A percentile compares a stretch with the other conserved stretches of the same genome.
Evolutionary conservation across 2,888 invertebrate genomes (phyloP).

Genomic region (Euproctis similis): DNA sequence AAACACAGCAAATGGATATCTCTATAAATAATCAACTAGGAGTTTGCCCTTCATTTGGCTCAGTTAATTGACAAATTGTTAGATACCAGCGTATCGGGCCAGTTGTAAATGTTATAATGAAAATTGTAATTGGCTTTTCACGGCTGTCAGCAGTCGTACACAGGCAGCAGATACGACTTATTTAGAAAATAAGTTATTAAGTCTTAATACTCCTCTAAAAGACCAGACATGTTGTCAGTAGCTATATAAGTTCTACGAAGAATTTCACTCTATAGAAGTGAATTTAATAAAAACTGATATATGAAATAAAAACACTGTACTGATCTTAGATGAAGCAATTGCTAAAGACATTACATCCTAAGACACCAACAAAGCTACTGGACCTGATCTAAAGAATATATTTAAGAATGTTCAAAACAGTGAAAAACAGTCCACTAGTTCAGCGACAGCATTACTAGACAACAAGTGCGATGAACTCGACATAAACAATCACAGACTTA

Average conservation of each 20-base stretch:
- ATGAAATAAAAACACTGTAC: too few species aligned
- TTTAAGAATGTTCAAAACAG: constrained; percentile 6
- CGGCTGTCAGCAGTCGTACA: constrained; percentile 13
- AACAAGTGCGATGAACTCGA: neutral
- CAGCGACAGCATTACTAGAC: neutral
- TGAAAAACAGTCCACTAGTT: neutral
- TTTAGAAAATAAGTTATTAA: too few species aligned
- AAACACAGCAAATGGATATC: constrained; percentile 7
- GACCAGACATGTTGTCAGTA: too few species aligned
- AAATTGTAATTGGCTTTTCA: constrained; percentile 18
- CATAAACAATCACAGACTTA: neutral
- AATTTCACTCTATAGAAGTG: too few species aligned
- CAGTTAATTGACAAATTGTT: constrained; percentile 36
- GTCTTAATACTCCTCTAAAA: too few species aligned
- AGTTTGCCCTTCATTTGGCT: constrained; percentile 18
- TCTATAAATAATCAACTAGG: constrained; percentile 19
- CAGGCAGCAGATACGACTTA: too few species aligned
- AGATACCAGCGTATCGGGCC: constrained; percentile 36
- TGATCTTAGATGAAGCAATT: too few species aligned
- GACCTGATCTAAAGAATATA: too few species aligned
- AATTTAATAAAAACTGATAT: too few species aligned
- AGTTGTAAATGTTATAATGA: constrained; percentile 17
- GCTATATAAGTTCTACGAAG: too few species aligned
- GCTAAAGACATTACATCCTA: too few species aligned
- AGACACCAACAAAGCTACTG: too few species aligned